Base-by-base conservation (phyloP, 2,888 invertebrate genomes). In the Lydus trimaculatus region DNA sequence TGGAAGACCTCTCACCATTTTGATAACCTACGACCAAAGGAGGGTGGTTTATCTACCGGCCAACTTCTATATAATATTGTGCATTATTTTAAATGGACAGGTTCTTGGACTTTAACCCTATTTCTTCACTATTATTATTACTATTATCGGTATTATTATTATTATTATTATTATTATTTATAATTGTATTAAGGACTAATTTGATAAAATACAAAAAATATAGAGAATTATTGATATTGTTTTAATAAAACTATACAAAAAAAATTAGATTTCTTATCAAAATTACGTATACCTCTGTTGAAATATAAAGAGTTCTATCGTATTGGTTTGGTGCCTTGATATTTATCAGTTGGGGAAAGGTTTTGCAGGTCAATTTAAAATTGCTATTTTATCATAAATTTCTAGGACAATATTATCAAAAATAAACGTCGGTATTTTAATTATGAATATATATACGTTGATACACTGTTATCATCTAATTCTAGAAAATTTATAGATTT, bases 31-130 rank as follows among this genome's bases (percentile, higher is more conserved):
- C 65, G 75, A 76, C 75, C 72, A 65, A 43, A 65, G 73, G 52
- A 52, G 75, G 72, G 69, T 69, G 72, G 72, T 65, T 77, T 77
- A 77, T 77, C 77, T 76, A 77, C 76, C 76, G 76, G 69, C 71
- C 67, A 62, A 65, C 59, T 66, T 69, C 66, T 65, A 66, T 70
- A 66, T 72, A 65, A 66, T 70, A 66, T 72, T 67, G 36, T 52
- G 52, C 23, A 23, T 52, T 52, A 52, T 52, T 52, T 52, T 52
- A 52, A n/a, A 52, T 39, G 31, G 58, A 63, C 71, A 71, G 76
- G 76, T 76, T 76, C 76, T 75, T 75, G 75, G 76, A 76, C 77
- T 77, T 75, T 72, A 75, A 71, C 72, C 39, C 61, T 56, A 52
- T 52, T 52, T 52, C 23, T 52, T 52, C 52, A 52, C 13, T 36